Conservation (phyloP, 2,113 vertebrate genomes). For the Tupaia chinensis region DNA sequence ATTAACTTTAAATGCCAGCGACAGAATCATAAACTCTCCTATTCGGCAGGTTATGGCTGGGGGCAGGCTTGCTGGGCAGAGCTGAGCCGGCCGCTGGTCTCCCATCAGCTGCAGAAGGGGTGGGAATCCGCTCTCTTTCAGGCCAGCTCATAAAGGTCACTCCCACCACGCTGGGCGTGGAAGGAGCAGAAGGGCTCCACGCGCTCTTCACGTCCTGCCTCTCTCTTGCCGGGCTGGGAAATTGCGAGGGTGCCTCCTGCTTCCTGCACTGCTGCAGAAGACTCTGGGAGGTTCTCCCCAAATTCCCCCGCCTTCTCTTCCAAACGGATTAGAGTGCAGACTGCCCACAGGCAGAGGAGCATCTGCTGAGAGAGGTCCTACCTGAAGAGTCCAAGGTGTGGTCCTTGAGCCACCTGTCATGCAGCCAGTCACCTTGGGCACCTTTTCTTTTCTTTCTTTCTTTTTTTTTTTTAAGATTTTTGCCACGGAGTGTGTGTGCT, state of each 20-base stretch:
- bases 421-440: background rate
- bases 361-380: background rate
- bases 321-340: background rate
- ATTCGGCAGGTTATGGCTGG: slow-evolving; percentile 39
- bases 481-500: no score
- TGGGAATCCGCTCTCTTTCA: slow-evolving; percentile 27
- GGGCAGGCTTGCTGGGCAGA: background rate
- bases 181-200: background rate
- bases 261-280: background rate
- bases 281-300: background rate
- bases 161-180: background rate
- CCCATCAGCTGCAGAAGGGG: background rate
- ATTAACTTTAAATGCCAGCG: slow-evolving; percentile 84
- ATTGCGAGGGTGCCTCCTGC: background rate
- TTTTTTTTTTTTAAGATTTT: no score
- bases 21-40: slow-evolving; percentile 64
- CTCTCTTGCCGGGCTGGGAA: background rate
- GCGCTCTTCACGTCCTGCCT: background rate
- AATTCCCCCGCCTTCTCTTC: background rate
- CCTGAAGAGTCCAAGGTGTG: background rate
- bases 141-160: slow-evolving; percentile 75
- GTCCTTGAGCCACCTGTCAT: background rate
- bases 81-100: background rate
- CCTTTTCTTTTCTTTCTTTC: no score
- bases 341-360: background rate